Conservation (phyloP, 2,888 invertebrate species). For the Conops quadrifasciatus region DNA sequence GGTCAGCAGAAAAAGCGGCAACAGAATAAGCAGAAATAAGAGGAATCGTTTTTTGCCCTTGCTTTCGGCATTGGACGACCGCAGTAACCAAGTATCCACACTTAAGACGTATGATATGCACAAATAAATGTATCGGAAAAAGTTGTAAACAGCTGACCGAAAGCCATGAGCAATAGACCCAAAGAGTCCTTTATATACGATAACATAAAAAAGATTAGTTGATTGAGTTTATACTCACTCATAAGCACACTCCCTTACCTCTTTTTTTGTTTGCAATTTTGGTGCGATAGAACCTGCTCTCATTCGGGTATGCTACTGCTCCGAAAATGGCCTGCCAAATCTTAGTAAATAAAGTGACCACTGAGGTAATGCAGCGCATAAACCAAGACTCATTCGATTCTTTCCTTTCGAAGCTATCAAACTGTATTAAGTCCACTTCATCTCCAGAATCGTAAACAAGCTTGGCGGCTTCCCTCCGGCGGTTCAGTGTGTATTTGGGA, state of each 20-base stretch:
- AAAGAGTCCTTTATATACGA: constrained; percentile 49
- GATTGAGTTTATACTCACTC: not conserved
- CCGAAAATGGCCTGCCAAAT: constrained; percentile 49
- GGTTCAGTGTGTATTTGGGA: constrained; percentile 44
- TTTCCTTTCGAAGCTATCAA: constrained; percentile 46
- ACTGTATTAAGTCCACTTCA: constrained; percentile 57
- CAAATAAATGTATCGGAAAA: constrained; percentile 56
- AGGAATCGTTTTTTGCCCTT: constrained; percentile 60
- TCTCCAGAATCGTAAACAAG: constrained; percentile 62
- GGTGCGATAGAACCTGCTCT: constrained; percentile 46
- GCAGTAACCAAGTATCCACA: constrained; percentile 59
- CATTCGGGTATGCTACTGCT: constrained; percentile 46
- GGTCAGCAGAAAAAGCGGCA: constrained; percentile 68
- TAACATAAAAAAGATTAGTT: constrained; percentile 13
- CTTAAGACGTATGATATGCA: constrained; percentile 61
- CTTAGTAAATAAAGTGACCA: constrained; percentile 52
- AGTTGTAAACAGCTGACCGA: constrained; percentile 46
- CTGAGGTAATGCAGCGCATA: constrained; percentile 52
- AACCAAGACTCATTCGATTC: constrained; percentile 52
- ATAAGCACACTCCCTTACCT: constrained; percentile 41
- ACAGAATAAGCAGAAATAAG: constrained; percentile 64
- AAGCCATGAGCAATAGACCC: constrained; percentile 49
- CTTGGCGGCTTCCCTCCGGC: constrained; percentile 46
- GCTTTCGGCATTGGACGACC: constrained; percentile 53
- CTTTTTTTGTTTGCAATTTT: constrained; percentile 48